Base-by-base conservation (phyloP, 2,888 invertebrate genomes). In the Julus scanicus region DNA sequence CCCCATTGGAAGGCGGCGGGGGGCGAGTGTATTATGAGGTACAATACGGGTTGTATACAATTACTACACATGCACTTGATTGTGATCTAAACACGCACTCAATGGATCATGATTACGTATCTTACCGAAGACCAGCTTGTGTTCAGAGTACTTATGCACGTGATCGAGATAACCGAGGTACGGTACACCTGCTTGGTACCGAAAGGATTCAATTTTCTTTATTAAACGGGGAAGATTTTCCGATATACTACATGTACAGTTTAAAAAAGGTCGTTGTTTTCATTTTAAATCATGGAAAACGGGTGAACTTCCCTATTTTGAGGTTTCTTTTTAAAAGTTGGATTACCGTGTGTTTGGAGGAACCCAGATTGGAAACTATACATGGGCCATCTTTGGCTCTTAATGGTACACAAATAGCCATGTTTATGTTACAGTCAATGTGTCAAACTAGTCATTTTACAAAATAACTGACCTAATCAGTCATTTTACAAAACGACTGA, bases 81-180 rank as follows among this genome's bases (percentile, higher is more conserved):
- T 71, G 71, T 20, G 71, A 71, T 71, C 71, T 71, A 29, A 71
- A 71, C 71, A 71, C 71, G 71, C 71, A 71, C 71, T 71, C 71
- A 71, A 71, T 71, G 71, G 71, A 71, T 71, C 71, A 71, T 71
- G 71, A 71, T 71, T 71, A 29, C 71, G 29, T 71, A 71, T 9
- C 29, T 71, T 29, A 71, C 71, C 20, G 29, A 71, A 71, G 71
- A 11, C 71, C 20, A 71, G n/a, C 71, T 71, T 71, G 71, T 71
- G 13, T 29, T 71, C 44, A 6, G 63, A n/a, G 63, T 63, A 63
- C 63, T 63, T n/a, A 17, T 1, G 63, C 20, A 17, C 63, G 13
- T 29, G 71, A 9, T 29, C 71, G 71, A 71, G 71, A 71, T 71
- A 71, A 20, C 20, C 6, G 53, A 53, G 71, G 71, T 71, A 71